Conservation (phyloP, 2,113 vertebrate genomes). For the Osmerus eperlanus region DNA sequence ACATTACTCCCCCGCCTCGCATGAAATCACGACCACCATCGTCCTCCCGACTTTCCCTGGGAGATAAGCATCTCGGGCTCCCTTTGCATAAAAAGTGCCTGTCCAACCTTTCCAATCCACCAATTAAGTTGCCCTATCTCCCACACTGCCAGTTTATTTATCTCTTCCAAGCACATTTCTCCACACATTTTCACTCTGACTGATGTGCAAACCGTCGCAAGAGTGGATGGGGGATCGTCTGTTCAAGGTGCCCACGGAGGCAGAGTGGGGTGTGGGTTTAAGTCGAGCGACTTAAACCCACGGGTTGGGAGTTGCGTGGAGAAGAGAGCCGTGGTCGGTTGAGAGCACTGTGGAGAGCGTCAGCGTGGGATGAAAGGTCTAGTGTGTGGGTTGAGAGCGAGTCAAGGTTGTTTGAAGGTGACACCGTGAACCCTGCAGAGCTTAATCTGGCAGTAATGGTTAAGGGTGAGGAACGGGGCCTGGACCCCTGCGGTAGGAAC, state of each 20-base stretch:
- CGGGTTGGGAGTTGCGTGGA: constrained; percentile 21
- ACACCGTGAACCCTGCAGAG: constrained; percentile 32
- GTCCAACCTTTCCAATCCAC: constrained; percentile 28
- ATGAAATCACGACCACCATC: constrained; percentile 20
- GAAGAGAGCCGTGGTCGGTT: constrained; percentile 7
- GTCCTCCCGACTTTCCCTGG: constrained; percentile 1
- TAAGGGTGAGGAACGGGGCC: constrained; percentile 14
- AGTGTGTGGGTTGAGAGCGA: constrained; percentile 19
- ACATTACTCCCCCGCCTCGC: constrained; percentile 24
- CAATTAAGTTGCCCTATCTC: constrained; percentile 36
- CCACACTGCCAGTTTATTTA: constrained; percentile 38
- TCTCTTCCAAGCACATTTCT: constrained; percentile 37
- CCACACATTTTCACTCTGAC: constrained; percentile 28
- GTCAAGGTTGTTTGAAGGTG: constrained; percentile 44
- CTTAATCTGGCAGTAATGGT: constrained; percentile 24
- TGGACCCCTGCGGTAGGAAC: constrained; percentile 15
- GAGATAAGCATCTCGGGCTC: constrained; percentile 19
- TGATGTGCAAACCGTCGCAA: neutral
- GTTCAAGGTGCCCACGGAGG: constrained; percentile 26
- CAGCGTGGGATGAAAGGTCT: constrained; percentile 37
- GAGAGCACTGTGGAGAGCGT: constrained; percentile 29
- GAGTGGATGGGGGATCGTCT: neutral
- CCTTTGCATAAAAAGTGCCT: constrained; percentile 17
- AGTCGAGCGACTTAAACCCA: constrained; percentile 8
- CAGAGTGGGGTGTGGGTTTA: constrained; percentile 8